Evolutionary conservation across 2,888 invertebrate species (phyloP).

Genomic region (Callimorpha dominula): DNA sequence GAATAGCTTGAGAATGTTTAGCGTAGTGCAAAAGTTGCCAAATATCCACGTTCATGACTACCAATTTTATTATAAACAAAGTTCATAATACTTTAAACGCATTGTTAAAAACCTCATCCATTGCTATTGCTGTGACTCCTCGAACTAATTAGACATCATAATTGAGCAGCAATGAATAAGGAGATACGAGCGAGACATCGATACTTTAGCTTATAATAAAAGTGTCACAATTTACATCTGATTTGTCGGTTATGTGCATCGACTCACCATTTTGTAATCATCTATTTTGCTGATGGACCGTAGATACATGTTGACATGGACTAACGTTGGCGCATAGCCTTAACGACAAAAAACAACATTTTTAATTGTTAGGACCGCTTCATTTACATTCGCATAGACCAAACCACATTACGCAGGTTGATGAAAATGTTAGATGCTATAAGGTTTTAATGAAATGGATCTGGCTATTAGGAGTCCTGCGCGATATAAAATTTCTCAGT

Average conservation of each 20-base stretch:
- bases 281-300: conserved; percentile 99
- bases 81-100: conserved; percentile 43
- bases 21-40: conserved; percentile 80
- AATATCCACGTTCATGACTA: conserved; percentile 64
- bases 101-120: conserved; percentile 30
- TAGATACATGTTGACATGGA: conserved; percentile 97
- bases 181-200: conserved; percentile 30
- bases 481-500: conserved; percentile 29
- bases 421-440: conserved; percentile 75
- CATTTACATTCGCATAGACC: conserved; percentile 28
- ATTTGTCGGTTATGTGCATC: conserved; percentile 65
- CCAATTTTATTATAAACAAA: conserved; percentile 80
- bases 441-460: conserved; percentile 65
- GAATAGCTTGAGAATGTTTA: conserved; percentile 75
- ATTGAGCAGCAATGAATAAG: conserved; percentile 33
- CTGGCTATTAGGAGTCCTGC: conserved; percentile 28
- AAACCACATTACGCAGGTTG: conserved; percentile 52
- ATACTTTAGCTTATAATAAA: conserved; percentile 79
- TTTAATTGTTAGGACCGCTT: conserved; percentile 62
- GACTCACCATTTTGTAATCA: conserved; percentile 99
- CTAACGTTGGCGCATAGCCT: conserved; percentile 95
- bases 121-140: conserved; percentile 29
- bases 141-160: conserved; percentile 19
- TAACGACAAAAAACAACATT: conserved; percentile 78
- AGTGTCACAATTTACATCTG: conserved; percentile 57